Evolutionary conservation across 2,113 vertebrate genomes (phyloP).

Genomic region (Ammodytes dubius): DNA sequence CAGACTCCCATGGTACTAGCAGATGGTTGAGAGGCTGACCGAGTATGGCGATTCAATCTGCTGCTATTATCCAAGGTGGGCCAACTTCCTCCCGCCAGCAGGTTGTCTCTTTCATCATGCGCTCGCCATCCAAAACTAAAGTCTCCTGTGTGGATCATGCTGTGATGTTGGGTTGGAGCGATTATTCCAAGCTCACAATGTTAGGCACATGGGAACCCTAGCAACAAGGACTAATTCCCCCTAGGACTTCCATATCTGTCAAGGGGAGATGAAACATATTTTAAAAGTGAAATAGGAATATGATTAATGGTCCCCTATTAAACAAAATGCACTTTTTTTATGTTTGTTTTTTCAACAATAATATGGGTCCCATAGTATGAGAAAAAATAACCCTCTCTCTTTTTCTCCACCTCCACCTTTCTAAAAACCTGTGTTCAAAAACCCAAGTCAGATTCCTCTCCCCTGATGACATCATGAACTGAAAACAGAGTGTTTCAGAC

Average conservation of each 20-base stretch:
- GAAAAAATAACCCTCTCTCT: too few relatives aligned
- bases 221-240: constrained; percentile 27
- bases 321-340: too few relatives aligned
- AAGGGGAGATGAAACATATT: constrained; percentile 18
- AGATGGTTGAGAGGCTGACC: constrained; percentile 79
- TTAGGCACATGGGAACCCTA: constrained; percentile 28
- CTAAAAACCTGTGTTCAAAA: too few relatives aligned
- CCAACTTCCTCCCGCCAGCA: constrained; percentile 73
- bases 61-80: constrained; percentile 77
- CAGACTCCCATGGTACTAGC: constrained; percentile 73
- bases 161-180: constrained; percentile 34
- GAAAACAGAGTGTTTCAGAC: too few relatives aligned
- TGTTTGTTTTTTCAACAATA: too few relatives aligned
- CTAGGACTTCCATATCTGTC: constrained; percentile 16
- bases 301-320: neutral
- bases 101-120: constrained; percentile 59
- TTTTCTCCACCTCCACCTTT: too few relatives aligned
- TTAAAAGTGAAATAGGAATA: constrained; percentile 16
- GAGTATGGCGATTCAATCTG: constrained; percentile 79
- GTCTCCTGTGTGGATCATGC: constrained; percentile 35
- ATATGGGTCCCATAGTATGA: too few relatives aligned
- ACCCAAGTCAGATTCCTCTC: too few relatives aligned
- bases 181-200: neutral
- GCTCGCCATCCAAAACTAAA: constrained; percentile 28
- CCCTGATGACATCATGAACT: too few relatives aligned